Percentiles rank a stretch among this genome's conserved stretches.
phyloP scores from a whole-genome alignment of 2,113 vertebrate species.

The Odocoileus hemionus region DNA sequence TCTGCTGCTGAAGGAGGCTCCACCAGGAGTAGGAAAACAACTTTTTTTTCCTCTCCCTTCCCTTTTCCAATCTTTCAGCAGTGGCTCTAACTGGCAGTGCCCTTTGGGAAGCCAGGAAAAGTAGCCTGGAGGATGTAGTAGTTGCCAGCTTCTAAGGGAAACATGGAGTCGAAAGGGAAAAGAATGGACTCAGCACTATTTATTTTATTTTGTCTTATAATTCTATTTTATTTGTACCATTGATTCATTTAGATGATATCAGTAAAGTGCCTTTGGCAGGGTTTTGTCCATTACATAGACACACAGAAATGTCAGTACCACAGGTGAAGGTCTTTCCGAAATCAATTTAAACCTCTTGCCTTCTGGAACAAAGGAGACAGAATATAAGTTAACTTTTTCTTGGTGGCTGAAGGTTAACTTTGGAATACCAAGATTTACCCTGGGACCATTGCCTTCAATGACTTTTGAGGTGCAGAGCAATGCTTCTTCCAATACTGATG shows the following conservation, averaged over 20 bases:
- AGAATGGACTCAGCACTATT: background rate
- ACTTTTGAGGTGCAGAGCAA: background rate
- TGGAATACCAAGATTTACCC: background rate
- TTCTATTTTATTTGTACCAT: background rate
- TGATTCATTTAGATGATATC: constrained; percentile 45
- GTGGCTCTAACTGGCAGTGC: background rate
- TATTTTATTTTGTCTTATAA: background rate
- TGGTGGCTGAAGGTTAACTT: constrained; percentile 25
- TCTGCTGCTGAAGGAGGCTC: background rate
- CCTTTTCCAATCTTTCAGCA: background rate
- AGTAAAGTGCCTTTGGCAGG: constrained; percentile 4
- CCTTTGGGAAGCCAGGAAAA: background rate
- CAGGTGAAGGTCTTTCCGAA: constrained; percentile 38
- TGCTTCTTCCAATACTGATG: background rate
- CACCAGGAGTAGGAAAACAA: background rate
- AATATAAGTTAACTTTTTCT: constrained; percentile 32
- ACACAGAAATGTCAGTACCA: constrained; percentile 23
- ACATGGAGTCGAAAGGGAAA: background rate
- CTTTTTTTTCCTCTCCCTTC: background rate
- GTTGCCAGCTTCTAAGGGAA: background rate
- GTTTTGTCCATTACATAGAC: constrained; percentile 8
- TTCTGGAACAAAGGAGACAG: constrained; percentile 31
- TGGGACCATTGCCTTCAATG: background rate
- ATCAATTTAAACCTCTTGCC: constrained; percentile 21
- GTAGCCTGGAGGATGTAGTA: background rate